Evolutionary conservation across 1,140 invertebrate species (phyloP).

Genomic region (Aphis craccivora): DNA sequence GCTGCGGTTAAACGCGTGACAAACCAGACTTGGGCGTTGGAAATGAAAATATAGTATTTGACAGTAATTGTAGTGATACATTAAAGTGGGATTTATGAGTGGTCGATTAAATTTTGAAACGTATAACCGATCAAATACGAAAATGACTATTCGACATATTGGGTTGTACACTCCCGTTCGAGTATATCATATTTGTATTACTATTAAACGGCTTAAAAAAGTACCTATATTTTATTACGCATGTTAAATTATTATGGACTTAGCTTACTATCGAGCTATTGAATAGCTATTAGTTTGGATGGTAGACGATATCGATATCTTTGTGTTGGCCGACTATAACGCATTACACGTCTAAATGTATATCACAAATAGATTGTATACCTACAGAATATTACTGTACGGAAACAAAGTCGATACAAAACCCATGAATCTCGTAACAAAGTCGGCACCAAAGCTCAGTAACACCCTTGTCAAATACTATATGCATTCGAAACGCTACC

Average conservation of each 20-base stretch:
- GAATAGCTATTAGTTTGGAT: neutral
- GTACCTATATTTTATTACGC: neutral
- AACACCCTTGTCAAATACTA: neutral
- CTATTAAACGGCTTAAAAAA: no score
- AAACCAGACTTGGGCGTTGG: neutral
- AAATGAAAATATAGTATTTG: neutral
- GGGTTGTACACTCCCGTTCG: neutral
- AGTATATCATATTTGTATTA: neutral
- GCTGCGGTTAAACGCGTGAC: neutral
- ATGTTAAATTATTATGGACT: neutral
- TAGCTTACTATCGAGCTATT: neutral
- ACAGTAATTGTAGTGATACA: neutral
- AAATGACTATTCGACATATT: neutral
- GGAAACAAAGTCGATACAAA: neutral
- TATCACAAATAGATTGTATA: neutral
- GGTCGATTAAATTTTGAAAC: neutral
- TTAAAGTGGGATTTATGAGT: neutral
- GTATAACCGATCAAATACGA: neutral
- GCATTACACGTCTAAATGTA: neutral
- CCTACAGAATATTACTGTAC: neutral
- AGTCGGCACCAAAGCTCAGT: neutral
- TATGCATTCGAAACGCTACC: neutral
- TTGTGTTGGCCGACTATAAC: neutral
- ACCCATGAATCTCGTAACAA: neutral
- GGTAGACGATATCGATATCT: neutral